These are phyloP conservation scores for Mastacembelus armatus DNA, from an alignment of 2,797 vertebrate species.

Conservation along the genomic window DNA sequence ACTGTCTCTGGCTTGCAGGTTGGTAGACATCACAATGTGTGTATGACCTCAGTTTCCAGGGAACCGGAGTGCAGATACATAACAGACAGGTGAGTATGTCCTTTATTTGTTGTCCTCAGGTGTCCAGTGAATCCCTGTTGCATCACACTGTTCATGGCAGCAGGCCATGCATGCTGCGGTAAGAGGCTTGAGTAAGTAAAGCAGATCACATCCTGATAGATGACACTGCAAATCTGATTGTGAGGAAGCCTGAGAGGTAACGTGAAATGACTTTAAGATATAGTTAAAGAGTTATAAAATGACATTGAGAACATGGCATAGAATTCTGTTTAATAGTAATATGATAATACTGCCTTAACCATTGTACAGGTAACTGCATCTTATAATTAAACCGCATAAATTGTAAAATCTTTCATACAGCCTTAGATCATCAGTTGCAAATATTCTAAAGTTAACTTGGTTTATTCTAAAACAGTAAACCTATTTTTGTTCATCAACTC, in stretches of 20 bases:
- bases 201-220: slow-evolving; percentile 50
- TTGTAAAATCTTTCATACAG: not conserved
- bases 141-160: slow-evolving; percentile 47
- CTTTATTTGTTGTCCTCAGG: slow-evolving; percentile 26
- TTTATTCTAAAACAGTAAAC: not conserved
- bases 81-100: slow-evolving; percentile 28
- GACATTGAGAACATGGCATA: too few species aligned
- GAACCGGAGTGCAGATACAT: not conserved
- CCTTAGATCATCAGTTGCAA: not conserved
- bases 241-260: slow-evolving; percentile 5
- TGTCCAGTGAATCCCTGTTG: slow-evolving; percentile 61
- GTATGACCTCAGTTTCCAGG: slow-evolving; percentile 3
- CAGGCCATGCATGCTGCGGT: slow-evolving; percentile 40
- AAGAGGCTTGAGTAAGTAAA: slow-evolving; percentile 72
- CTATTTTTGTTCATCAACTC: not conserved
- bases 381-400: too few species aligned
- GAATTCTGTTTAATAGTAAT: too few species aligned
- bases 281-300: not conserved
- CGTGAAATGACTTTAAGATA: not conserved
- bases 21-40: too few species aligned
- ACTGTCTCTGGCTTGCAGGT: not conserved
- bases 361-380: not conserved
- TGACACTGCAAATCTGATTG: slow-evolving; percentile 60
- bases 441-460: not conserved
- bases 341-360: not conserved